Evolutionary conservation across 2,888 invertebrate species (phyloP).

Genomic region (Drosophila mettleri): DNA sequence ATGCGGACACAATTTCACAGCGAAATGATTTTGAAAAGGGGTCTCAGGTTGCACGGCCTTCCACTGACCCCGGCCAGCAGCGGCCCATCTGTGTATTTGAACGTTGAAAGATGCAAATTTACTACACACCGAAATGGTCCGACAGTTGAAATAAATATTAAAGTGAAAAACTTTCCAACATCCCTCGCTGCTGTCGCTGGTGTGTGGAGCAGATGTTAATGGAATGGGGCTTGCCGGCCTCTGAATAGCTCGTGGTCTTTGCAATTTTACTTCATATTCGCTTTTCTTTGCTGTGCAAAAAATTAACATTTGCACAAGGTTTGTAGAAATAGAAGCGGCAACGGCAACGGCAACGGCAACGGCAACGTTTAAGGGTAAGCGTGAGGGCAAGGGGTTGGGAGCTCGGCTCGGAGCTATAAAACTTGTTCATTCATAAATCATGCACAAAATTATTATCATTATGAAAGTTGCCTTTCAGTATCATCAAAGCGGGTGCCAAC

Average conservation of each 20-base stretch:
- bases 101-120: conserved; percentile 80
- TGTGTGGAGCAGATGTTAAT: conserved; percentile 32
- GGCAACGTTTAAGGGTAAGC: not conserved
- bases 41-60: conserved; percentile 30
- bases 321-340: conserved; percentile 49
- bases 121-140: conserved; percentile 65
- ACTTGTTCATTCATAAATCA: conserved; percentile 79
- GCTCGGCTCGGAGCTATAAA: conserved; percentile 65
- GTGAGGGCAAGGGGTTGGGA: not conserved
- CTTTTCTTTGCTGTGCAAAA: conserved; percentile 56
- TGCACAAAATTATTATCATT: conserved; percentile 80
- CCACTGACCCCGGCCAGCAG: conserved; percentile 36
- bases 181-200: not conserved
- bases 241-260: conserved; percentile 24
- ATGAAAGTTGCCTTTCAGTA: conserved; percentile 77
- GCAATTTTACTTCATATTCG: conserved; percentile 39
- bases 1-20: conserved; percentile 76
- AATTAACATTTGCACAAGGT: conserved; percentile 76
- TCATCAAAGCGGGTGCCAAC: conserved; percentile 52
- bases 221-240: conserved; percentile 42
- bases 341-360: conserved; percentile 25
- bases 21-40: conserved; percentile 73
- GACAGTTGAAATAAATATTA: conserved; percentile 79
- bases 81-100: conserved; percentile 62
- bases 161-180: conserved; percentile 66